These are phyloP conservation scores for Ctenochaetus hawaiiensis DNA, from an alignment of 2,797 vertebrate genomes.

Conservation along the genomic window DNA sequence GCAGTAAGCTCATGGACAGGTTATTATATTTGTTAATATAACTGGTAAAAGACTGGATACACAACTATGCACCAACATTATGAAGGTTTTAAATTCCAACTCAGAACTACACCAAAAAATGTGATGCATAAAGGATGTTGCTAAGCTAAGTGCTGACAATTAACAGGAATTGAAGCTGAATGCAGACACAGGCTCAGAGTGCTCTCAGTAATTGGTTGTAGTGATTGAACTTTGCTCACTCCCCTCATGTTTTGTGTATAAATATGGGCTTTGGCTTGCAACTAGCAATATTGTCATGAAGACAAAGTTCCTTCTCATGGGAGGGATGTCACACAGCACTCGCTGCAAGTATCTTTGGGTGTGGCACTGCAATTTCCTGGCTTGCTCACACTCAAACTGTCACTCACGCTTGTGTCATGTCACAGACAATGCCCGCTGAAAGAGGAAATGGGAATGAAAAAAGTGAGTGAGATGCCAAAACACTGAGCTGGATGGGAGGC, in stretches of 20 bases:
- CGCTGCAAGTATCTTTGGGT: background rate
- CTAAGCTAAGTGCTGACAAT: conserved; percentile 11
- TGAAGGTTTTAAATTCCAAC: conserved; percentile 1
- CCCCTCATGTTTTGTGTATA: conserved; percentile 8
- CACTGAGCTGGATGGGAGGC: conserved; percentile 14
- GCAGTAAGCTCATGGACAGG: background rate
- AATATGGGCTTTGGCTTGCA: conserved; percentile 19
- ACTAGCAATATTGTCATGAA: conserved; percentile 30
- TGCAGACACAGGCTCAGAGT: conserved; percentile 39
- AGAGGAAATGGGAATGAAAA: conserved; percentile 33
- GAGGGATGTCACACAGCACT: conserved; percentile 28
- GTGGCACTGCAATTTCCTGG: conserved; percentile 35
- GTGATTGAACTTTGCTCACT: conserved; percentile 39
- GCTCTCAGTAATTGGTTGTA: conserved; percentile 31
- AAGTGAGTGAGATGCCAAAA: conserved; percentile 17
- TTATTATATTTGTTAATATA: background rate
- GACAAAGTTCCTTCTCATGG: conserved; percentile 7
- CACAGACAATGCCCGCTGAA: conserved; percentile 26
- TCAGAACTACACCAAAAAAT: background rate
- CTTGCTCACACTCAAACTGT: conserved; percentile 38
- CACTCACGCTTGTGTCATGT: conserved; percentile 38
- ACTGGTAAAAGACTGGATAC: no score
- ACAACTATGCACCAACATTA: background rate
- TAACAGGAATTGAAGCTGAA: conserved; percentile 38
- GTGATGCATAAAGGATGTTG: conserved; percentile 9